Evolutionary conservation across 1,140 invertebrate species (phyloP).

Genomic region (Pentalonia nigronervosa): DNA sequence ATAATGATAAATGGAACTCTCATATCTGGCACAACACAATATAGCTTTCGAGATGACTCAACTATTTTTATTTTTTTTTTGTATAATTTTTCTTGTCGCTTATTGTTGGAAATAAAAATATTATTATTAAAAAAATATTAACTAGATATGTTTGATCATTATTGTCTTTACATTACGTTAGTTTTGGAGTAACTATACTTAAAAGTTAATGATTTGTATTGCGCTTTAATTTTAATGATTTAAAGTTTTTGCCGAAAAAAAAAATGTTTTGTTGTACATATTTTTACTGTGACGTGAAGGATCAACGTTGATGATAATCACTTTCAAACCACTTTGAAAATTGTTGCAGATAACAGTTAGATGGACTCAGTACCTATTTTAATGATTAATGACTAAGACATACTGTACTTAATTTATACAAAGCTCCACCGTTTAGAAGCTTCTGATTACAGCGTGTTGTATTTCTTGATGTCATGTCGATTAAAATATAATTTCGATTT

Average conservation of each 20-base stretch:
- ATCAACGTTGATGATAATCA: background rate
- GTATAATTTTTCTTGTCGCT: too few species aligned
- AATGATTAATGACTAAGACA: background rate
- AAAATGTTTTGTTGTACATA: background rate
- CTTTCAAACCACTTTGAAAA: background rate
- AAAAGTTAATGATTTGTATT: background rate
- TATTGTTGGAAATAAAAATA: too few species aligned
- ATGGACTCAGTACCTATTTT: background rate
- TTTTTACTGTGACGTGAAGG: background rate
- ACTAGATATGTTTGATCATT: background rate
- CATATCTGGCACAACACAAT: too few species aligned
- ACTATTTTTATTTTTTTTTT: too few species aligned
- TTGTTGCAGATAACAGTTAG: background rate
- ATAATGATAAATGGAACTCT: too few species aligned
- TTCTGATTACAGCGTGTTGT: background rate
- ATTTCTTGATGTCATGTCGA: background rate
- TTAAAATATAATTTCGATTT: background rate
- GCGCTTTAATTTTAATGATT: background rate
- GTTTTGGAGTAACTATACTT: background rate
- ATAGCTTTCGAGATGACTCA: too few species aligned
- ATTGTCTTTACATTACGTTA: too few species aligned
- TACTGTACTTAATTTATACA: background rate
- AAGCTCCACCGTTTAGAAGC: background rate
- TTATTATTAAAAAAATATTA: background rate
- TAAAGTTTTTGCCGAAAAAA: background rate